These are phyloP conservation scores for Cosmia trapezina DNA, from an alignment of 2,888 invertebrate species.

Conservation along the genomic window DNA sequence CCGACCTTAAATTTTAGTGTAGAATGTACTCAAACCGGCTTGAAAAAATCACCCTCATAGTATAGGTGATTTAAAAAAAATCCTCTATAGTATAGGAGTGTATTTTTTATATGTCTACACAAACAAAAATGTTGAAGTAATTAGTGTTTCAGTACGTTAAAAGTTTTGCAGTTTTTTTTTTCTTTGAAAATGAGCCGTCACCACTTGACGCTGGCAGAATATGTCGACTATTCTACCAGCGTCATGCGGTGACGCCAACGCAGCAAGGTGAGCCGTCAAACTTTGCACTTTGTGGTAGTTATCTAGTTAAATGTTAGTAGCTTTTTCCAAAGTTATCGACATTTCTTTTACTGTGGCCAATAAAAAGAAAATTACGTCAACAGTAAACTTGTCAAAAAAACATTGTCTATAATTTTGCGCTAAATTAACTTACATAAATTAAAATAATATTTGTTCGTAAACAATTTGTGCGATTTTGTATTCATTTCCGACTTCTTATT, in stretches of 20 bases:
- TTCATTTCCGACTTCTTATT: background rate
- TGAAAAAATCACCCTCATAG: too few species aligned
- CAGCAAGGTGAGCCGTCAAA: background rate
- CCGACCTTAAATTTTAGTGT: background rate
- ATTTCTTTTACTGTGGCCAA: background rate
- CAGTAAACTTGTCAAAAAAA: background rate
- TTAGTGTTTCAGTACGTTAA: background rate
- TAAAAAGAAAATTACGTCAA: background rate
- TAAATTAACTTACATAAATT: too few species aligned
- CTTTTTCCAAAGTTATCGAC: background rate
- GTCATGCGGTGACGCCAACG: background rate
- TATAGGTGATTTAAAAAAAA: too few species aligned
- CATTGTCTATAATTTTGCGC: too few species aligned
- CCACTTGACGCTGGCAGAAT: too few species aligned
- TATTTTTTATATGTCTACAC: too few species aligned
- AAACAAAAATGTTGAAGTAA: background rate
- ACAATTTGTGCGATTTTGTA: constrained; percentile 35
- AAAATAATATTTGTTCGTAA: constrained; percentile 4
- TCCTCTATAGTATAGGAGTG: too few species aligned
- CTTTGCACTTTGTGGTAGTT: background rate
- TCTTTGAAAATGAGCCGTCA: background rate
- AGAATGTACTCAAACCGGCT: background rate
- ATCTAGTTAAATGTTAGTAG: background rate
- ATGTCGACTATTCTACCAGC: background rate
- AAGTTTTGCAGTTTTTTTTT: background rate